Evolutionary conservation across 92 coral and sea anemone genomes (phyloP).

Genomic region (Epizoanthus ramosus): DNA sequence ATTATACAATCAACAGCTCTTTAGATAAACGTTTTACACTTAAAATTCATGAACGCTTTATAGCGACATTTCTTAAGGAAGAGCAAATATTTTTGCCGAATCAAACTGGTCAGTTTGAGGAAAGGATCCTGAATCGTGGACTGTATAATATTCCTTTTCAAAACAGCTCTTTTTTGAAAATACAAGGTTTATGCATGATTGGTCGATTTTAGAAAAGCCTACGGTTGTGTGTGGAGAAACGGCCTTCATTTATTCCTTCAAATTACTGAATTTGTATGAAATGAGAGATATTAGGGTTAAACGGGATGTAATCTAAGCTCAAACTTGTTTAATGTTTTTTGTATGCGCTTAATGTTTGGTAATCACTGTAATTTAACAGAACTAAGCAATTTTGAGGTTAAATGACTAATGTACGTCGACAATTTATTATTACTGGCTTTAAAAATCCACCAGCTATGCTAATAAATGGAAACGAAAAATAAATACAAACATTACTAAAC

Average conservation of each 20-base stretch:
- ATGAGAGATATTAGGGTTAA: slow-evolving; percentile 22
- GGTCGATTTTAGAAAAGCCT: slow-evolving; percentile 46
- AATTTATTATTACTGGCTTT: no score
- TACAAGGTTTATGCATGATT: neutral
- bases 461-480: no score
- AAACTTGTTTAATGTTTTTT: slow-evolving; percentile 33
- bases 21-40: neutral
- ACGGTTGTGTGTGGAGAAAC: slow-evolving; percentile 33
- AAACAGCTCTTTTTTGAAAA: slow-evolving; percentile 1
- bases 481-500: no score
- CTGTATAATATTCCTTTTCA: slow-evolving; percentile 21
- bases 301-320: slow-evolving; percentile 43
- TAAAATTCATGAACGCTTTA: neutral
- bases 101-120: slow-evolving; percentile 28
- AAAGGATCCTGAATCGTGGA: slow-evolving; percentile 28
- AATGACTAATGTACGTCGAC: no score
- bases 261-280: neutral
- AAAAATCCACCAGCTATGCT: no score
- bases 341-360: slow-evolving; percentile 15
- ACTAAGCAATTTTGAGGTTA: no score
- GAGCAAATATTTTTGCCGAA: neutral
- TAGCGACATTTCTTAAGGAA: no score
- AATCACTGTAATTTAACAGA: neutral
- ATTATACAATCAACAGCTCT: neutral
- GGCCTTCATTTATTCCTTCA: slow-evolving; percentile 17